Evolutionary conservation across 2,797 vertebrate genomes (phyloP).

Genomic region (Parauchenoglanis punctatus): DNA sequence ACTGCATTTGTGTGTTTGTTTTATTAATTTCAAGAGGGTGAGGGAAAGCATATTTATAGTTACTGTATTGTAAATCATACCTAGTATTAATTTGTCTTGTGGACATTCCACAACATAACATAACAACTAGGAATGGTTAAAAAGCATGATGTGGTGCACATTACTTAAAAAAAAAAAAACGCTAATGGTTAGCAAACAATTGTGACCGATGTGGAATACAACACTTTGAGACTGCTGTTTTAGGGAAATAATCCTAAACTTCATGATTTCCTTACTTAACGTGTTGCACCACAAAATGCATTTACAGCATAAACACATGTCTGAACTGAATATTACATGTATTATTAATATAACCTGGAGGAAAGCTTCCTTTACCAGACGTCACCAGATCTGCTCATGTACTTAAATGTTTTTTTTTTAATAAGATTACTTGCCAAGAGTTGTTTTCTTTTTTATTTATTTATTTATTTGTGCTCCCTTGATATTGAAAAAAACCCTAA

Average conservation of each 20-base stretch:
- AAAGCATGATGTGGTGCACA: background rate
- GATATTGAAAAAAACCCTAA: no score
- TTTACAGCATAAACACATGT: background rate
- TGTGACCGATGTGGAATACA: background rate
- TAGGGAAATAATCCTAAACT: background rate
- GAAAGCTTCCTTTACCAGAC: background rate
- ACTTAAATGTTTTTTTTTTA: background rate
- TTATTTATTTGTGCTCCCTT: no score
- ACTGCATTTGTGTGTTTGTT: background rate
- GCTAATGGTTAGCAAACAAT: background rate
- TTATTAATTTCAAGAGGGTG: background rate
- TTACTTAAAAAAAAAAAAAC: background rate
- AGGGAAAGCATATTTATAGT: background rate
- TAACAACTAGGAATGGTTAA: background rate
- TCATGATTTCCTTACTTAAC: background rate
- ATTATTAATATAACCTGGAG: background rate
- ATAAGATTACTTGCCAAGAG: background rate
- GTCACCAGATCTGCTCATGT: background rate
- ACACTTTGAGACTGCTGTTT: background rate
- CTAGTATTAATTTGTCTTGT: background rate
- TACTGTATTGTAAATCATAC: background rate
- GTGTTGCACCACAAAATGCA: background rate
- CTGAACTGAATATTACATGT: background rate
- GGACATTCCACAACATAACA: background rate
- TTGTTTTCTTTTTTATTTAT: background rate